Evolutionary conservation across 2,888 invertebrate species (phyloP).

Genomic region (Empis stercorea): DNA sequence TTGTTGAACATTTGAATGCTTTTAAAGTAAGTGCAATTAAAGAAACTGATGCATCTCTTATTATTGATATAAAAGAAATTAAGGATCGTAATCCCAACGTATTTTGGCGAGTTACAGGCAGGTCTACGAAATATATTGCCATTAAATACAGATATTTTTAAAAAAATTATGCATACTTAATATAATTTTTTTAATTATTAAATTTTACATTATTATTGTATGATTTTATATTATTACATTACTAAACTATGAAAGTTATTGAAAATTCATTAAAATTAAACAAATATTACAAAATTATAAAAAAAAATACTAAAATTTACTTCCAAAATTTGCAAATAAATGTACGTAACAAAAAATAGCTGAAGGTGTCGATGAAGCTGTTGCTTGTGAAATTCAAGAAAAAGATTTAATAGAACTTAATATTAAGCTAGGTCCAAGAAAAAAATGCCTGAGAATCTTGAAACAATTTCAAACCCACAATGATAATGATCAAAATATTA

Average conservation of each 20-base stretch:
- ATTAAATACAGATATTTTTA: constrained; percentile 3
- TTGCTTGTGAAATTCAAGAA: constrained; percentile 2
- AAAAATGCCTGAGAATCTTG: constrained; percentile 1
- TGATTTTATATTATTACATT: too few relatives aligned
- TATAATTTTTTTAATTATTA: too few relatives aligned
- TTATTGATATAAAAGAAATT: neutral
- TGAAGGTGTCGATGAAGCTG: constrained; percentile 3
- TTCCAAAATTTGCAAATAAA: too few relatives aligned
- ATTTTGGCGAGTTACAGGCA: neutral
- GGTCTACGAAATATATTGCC: neutral
- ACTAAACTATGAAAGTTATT: too few relatives aligned
- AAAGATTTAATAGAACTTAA: constrained; percentile 2
- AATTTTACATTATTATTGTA: too few relatives aligned
- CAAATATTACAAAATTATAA: too few relatives aligned
- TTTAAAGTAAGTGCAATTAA: neutral
- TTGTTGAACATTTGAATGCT: constrained; percentile 3
- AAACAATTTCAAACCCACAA: neutral
- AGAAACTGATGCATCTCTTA: neutral
- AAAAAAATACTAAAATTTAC: too few relatives aligned
- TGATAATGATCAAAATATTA: neutral
- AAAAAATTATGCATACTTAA: too few relatives aligned
- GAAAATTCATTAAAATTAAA: too few relatives aligned
- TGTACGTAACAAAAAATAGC: neutral
- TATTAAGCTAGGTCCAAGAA: constrained; percentile 3
- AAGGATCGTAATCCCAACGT: constrained; percentile 1